Base-by-base conservation (phyloP, 1,140 invertebrate genomes). In the Drosophila setifemur region DNA sequence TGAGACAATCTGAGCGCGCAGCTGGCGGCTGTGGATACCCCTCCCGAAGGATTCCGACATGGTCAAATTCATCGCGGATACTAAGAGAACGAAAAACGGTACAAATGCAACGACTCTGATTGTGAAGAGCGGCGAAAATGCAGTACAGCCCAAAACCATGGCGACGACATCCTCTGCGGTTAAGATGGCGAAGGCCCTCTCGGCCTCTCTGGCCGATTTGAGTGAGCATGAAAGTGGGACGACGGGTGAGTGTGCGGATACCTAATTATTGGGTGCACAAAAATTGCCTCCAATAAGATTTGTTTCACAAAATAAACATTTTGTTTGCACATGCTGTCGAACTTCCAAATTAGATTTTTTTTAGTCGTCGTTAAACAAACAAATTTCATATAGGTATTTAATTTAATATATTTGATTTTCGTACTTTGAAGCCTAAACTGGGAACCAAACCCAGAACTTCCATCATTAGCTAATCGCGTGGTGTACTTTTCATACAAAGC, bases 81-180 rank as follows among this genome's bases (percentile, higher is more conserved):
- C 74, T 73, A 78, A 61, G 52, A 88, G 69, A 76, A 79, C 85
- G 57, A 85, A 83, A 70, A 88, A 88, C 68, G 83, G 83, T 72
- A 70, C 66, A 39, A 87, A 55, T 73, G 57, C 81, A 61, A 53
- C 64, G 54, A 72, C 39, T 49, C 57, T 69, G 49, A 81, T 81
- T 69, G 71, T 86, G 58, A 75, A 64, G 40, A 71, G 16, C 43
- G 43, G 42, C 50, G 72, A 57, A 52, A 85, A 85, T 85, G 81
- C 81, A 76, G 11, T 16, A 23, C 81, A 72, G 29, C 52, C 81
- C 12, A 66, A 53, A 40, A 86, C 50, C 31, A 73, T 55, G 57
- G 68, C 49, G 44, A 53, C 58, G 23, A 43, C 54, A 18, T 50
- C 64, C 42, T 40, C 64, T 45, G 45, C 53, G 26, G 57, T 50